phyloP scores from a whole-genome alignment of 2,888 invertebrate genomes.

The Diogma glabrata region DNA sequence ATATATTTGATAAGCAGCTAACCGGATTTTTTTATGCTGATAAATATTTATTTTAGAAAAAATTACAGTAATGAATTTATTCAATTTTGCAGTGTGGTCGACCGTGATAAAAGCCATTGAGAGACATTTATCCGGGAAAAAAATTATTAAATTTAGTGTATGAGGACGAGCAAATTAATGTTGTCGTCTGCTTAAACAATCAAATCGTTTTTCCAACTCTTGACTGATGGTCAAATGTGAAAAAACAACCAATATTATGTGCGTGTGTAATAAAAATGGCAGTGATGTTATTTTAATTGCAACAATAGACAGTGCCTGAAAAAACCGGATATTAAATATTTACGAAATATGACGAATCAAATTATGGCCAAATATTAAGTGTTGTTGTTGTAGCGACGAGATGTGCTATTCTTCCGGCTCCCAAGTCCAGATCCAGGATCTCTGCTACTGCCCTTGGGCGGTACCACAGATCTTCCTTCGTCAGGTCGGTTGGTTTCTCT shows the following conservation, averaged over 20 bases:
- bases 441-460: too few relatives aligned
- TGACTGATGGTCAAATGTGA: background rate
- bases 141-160: background rate
- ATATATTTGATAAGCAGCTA: background rate
- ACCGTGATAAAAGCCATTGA: background rate
- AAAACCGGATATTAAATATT: background rate
- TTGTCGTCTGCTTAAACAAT: background rate
- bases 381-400: background rate
- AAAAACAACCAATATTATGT: conserved; percentile 2
- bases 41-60: background rate
- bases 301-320: background rate
- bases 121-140: accelerated
- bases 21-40: background rate
- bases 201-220: background rate
- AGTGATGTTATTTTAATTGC: background rate
- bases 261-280: background rate
- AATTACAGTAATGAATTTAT: background rate
- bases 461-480: too few relatives aligned
- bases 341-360: background rate
- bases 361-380: background rate
- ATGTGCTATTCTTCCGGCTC: too few relatives aligned
- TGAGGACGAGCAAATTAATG: background rate
- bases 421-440: too few relatives aligned
- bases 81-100: background rate
- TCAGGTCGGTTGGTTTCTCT: too few relatives aligned